Base-by-base conservation (phyloP, 2,113 vertebrate species). In the Clarias batrachus region DNA sequence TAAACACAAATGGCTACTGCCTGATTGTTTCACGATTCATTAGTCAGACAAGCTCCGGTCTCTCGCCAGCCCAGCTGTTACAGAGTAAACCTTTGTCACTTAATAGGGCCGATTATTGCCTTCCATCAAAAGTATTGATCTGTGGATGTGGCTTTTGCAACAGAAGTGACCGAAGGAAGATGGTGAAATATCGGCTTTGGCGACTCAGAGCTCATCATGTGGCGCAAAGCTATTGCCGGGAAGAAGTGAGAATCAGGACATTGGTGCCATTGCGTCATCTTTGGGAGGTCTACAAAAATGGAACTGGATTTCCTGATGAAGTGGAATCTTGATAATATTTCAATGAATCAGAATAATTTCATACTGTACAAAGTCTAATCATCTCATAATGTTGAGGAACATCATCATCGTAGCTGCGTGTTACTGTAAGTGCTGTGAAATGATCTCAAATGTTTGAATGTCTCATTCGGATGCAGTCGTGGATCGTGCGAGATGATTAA, bases 21-120 rank as follows among this genome's bases (percentile, higher is more conserved):
- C 97, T 98, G 98, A 99, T 98, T 99, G 97, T 99, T 99, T 99
- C 98, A 99, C 98, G 97, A 99, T 99, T 99, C 98, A 99, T 99
- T 99, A 99, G 97, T 98, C 97, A 98, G 98, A 99, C 98, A 99
- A 97, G 97, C 96, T 97, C 97, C 96, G 95, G 96, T 97, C 96
- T 95, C 95, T 96, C 95, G 96, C 97, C 97, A 97, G 98, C 96
- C 97, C 98, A 99, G 98, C 98, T 99, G 98, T 99, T 99, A 96
- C 97, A 97, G 98, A 98, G 97, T 97, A 98, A 98, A 99, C 97
- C 98, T 98, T 99, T 99, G 97, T 98, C 97, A 98, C 97, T 98
- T 99, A 98, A 98, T 98, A 98, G 97, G 96, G 96, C 97, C 96
- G 96, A 97, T 97, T 97, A 98, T 98, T 97, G 96, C 96, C 96